Evolutionary conservation across 1,140 invertebrate species (phyloP).

Genomic region (Drosophila tani): DNA sequence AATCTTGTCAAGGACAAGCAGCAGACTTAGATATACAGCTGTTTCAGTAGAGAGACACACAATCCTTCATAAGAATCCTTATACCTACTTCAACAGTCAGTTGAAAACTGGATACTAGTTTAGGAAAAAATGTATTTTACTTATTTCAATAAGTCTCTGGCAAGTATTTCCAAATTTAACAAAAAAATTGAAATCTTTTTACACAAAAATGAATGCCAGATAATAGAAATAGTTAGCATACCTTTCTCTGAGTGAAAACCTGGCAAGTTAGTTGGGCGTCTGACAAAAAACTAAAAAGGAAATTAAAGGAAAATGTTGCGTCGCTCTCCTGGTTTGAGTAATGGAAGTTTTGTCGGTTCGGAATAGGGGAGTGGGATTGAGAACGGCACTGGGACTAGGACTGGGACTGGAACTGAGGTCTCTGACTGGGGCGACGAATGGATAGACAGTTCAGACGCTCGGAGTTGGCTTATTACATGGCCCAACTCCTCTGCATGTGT

Average conservation of each 20-base stretch:
- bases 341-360: slow-evolving; percentile 69
- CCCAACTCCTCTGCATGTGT: slow-evolving; percentile 36
- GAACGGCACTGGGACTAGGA: not conserved
- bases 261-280: slow-evolving; percentile 68
- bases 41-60: not conserved
- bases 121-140: too few species aligned
- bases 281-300: slow-evolving; percentile 70
- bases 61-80: not conserved
- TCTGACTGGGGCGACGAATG: slow-evolving; percentile 38
- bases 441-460: slow-evolving; percentile 46
- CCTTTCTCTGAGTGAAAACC: not conserved
- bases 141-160: too few species aligned
- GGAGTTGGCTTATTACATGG: slow-evolving; percentile 77
- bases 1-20: not conserved
- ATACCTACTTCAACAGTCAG: not conserved
- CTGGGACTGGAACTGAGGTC: slow-evolving; percentile 1
- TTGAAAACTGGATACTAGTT: too few species aligned
- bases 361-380: not conserved
- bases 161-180: not conserved
- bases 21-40: not conserved
- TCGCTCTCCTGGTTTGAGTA: slow-evolving; percentile 68
- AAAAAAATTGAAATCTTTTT: not conserved
- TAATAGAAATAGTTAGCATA: not conserved
- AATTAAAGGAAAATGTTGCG: slow-evolving; percentile 82
- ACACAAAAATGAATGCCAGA: too few species aligned